Percentiles rank a stretch among this genome's conserved stretches.
These are phyloP conservation scores for Rhyacichthys aspro DNA, from an alignment of 2,797 vertebrate species.

Conservation along the genomic window DNA sequence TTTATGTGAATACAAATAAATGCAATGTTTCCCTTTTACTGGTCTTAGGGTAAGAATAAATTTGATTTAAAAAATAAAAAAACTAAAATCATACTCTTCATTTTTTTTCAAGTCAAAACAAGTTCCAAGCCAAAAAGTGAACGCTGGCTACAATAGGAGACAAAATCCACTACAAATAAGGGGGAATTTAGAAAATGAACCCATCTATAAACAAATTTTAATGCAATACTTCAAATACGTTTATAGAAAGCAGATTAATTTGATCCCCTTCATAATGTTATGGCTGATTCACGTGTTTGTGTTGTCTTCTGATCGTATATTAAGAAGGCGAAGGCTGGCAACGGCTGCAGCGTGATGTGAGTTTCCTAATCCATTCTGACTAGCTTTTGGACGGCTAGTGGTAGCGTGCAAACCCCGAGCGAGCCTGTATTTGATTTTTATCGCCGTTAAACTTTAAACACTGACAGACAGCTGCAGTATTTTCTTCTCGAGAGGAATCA, in stretches of 20 bases:
- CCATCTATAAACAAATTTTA: neutral
- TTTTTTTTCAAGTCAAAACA: too few species aligned
- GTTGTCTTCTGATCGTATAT: conserved; percentile 2
- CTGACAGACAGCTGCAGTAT: conserved; percentile 23
- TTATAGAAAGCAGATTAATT: neutral
- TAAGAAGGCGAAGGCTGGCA: neutral
- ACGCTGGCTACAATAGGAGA: too few species aligned
- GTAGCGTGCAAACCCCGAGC: conserved; percentile 29
- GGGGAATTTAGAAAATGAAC: too few species aligned
- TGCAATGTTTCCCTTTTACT: too few species aligned
- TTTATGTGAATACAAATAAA: too few species aligned
- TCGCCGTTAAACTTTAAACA: conserved; percentile 28
- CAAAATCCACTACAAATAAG: conserved; percentile 1
- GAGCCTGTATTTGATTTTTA: conserved; percentile 31
- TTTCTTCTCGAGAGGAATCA: conserved; percentile 19
- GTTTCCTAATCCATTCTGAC: conserved; percentile 6
- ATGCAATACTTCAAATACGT: neutral
- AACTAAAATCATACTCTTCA: too few species aligned
- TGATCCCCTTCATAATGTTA: neutral
- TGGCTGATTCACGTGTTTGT: neutral
- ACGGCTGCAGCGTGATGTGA: neutral
- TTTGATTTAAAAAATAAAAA: too few species aligned
- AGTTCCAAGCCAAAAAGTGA: too few species aligned
- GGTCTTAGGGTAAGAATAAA: too few species aligned
- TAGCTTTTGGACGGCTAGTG: conserved; percentile 5